A percentile compares a stretch with the other conserved stretches of the same genome.
These are phyloP conservation scores for Falco columbarius DNA, from an alignment of 2,797 vertebrate species.

Conservation along the genomic window DNA sequence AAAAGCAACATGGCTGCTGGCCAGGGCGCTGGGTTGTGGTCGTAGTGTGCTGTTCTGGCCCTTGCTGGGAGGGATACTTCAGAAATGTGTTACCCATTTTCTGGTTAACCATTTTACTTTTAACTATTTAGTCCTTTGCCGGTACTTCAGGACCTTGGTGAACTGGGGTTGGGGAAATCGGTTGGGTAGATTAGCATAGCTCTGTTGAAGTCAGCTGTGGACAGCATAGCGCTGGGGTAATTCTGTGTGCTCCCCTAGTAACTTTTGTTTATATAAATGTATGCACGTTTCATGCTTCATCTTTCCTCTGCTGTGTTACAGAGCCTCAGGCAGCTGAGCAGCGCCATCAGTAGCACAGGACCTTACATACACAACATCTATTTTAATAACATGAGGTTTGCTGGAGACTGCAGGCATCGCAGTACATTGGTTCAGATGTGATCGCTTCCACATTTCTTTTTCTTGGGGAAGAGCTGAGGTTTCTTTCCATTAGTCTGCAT, in stretches of 20 bases:
- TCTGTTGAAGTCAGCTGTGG: background rate
- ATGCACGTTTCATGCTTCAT: background rate
- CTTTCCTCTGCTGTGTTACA: background rate
- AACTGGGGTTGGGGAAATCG: background rate
- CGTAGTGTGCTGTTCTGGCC: background rate
- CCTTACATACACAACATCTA: background rate
- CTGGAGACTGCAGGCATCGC: background rate
- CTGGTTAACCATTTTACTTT: background rate
- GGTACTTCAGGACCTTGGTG: background rate
- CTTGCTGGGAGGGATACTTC: background rate
- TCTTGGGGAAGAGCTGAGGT: background rate
- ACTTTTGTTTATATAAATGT: background rate
- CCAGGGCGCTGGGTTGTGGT: fast-evolving
- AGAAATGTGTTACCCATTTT: background rate
- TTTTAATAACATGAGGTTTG: background rate
- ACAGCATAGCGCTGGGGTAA: fast-evolving
- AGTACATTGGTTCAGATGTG: background rate
- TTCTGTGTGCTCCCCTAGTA: background rate
- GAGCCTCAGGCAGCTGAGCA: background rate
- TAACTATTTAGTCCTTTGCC: background rate
- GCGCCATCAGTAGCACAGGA: background rate
- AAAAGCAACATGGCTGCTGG: background rate
- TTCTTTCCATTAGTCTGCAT: background rate
- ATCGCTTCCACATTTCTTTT: background rate
- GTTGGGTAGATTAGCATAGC: fast-evolving